Base-by-base conservation (phyloP, 1,140 invertebrate genomes). In the Leptoteleia sp. region DNA sequence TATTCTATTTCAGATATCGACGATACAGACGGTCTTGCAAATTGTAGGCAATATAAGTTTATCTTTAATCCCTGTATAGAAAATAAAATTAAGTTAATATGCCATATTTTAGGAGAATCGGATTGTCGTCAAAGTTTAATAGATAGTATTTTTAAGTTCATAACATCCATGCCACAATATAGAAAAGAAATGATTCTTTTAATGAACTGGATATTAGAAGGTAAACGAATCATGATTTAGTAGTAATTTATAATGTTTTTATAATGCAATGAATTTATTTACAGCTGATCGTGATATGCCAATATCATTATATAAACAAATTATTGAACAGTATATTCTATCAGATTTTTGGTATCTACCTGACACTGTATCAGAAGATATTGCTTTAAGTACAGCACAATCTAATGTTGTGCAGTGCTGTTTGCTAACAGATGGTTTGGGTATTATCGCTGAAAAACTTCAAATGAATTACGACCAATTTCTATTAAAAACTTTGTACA, bases 381-480 rank as follows among this genome's bases (percentile, higher is more conserved):
- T 79, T 9, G 83, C 89, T 4, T 77, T 92, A 11, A 82, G 81
- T 1, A 81, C 91, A 68, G 90, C 91, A n/a, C 91, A 92, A 79
- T 89, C 86, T 52, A 93, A 93, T 85, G 85, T 93, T 65, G 82
- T 92, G 22, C 88, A 91, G 54, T 85, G 90, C 61, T 93, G 93
- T 81, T 84, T 94, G 12, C 85, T 93, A 75, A 88, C 91, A 0
- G 93, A 94, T 86, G 93, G 93, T 4, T 81, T 94, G 5, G 93
- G 92, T 1, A 85, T 90, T 61, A 88, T 93, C 52, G 92, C 93
- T 1, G 64, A 78, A 11, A 81, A 84, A 17, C 83, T 93, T 1
- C 76, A 85, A 40, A 19, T 72, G 0, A 64, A 90, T 1, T 93
- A 91, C 84, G 87, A 92, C 31, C 84, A 83, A 9, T 92, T 90